Percentiles rank a stretch among this genome's conserved stretches.
These are phyloP conservation scores for Dryocosmus kuriphilus DNA, from an alignment of 2,888 invertebrate genomes.

Conservation along the genomic window DNA sequence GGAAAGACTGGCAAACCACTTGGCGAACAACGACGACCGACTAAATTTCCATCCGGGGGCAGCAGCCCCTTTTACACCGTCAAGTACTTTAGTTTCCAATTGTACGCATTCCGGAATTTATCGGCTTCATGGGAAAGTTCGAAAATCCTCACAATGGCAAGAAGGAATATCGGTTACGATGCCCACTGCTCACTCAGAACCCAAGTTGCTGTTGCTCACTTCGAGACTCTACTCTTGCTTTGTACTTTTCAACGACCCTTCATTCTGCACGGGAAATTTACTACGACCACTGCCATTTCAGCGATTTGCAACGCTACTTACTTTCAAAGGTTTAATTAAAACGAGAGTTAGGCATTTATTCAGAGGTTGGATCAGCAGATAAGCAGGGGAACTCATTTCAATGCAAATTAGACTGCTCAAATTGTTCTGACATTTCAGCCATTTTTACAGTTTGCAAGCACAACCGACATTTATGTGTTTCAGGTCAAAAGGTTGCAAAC, in stretches of 20 bases:
- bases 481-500: no score
- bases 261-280: not conserved
- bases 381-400: not conserved
- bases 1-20: constrained; percentile 62
- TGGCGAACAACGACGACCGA: constrained; percentile 60
- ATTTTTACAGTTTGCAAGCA: not conserved
- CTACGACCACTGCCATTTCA: not conserved
- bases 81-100: constrained; percentile 40
- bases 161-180: constrained; percentile 34
- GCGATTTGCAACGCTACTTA: constrained; percentile 15
- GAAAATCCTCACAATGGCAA: constrained; percentile 30
- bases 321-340: constrained; percentile 25
- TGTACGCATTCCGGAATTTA: constrained; percentile 40
- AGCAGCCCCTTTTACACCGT: constrained; percentile 42
- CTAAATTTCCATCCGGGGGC: constrained; percentile 65
- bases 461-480: not conserved
- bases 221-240: not conserved
- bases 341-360: constrained; percentile 1
- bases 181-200: not conserved
- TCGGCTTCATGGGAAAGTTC: constrained; percentile 28
- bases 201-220: not conserved
- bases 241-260: constrained; percentile 26
- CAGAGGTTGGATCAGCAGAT: not conserved
- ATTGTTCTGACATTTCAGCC: not conserved
- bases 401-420: constrained; percentile 10